Base-by-base conservation (phyloP, 2,888 invertebrate genomes). In the Rotaria macrura region DNA sequence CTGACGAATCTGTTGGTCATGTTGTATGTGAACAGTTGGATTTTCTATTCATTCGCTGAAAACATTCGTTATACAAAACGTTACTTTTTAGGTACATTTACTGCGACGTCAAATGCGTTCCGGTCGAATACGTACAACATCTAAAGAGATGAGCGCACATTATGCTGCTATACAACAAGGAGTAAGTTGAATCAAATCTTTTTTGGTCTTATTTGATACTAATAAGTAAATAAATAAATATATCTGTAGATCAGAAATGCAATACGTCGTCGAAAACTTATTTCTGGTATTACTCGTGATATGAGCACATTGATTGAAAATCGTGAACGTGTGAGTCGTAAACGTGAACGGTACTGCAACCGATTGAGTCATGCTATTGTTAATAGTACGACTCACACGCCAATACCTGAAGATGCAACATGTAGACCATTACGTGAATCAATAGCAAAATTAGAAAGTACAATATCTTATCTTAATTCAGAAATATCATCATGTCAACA, bases 301-400 rank as follows among this genome's bases (percentile, higher is more conserved):
- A 86, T 86, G 86, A 79, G 52, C 34, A n/a, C 84, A 25, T 84
- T 86, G n/a, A 79, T 86, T 23, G 86, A 86, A 65, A 84, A 86
- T 54, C 84, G 86, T 43, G 86, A 86, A 47, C 55, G 83, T 14
- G 84, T 79, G 12, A 86, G 86, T 47, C 86, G 84, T 1, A 86
- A 86, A 65, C 84, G 84, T 47, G 84, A 86, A 43, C 74, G 79
- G 14, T 34, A 54, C 2, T 29, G 74, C 10, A 54, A 86, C 55
- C 74, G 84, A 12, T 86, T 79, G n/a, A 83, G 84, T 55, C 57
- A 83, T 34, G 84, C 84, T 12, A 79, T 79, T 43, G 79, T 79
- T 17, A 12, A 3, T 7, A 79, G 23, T 40, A 40, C 38, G n/a
- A 79, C n/a, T 25, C 17, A 43, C n/a, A 25, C 9, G 10, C 25